Evolutionary conservation across 2,113 vertebrate species (phyloP).

Genomic region (Poeciliopsis turrubarensis): DNA sequence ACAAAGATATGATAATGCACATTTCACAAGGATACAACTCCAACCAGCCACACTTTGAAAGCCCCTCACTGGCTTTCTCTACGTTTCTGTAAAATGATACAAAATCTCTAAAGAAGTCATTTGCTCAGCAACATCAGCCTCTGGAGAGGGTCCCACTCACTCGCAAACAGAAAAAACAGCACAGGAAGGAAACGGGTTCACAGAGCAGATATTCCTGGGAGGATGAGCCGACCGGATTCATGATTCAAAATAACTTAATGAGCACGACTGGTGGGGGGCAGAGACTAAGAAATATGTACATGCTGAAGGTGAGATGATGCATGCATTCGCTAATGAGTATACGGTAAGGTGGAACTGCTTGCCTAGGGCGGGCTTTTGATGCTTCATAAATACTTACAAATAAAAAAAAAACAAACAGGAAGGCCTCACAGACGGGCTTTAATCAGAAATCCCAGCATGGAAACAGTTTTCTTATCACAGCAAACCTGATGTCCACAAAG

Average conservation of each 20-base stretch:
- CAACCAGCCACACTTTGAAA: slow-evolving; percentile 46
- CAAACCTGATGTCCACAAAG: slow-evolving; percentile 32
- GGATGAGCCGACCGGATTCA: slow-evolving; percentile 20
- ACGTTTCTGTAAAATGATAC: slow-evolving; percentile 48
- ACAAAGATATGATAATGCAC: slow-evolving; percentile 76
- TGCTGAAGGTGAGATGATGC: slow-evolving; percentile 40
- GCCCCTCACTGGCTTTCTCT: slow-evolving; percentile 10
- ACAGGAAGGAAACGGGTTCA: slow-evolving; percentile 20
- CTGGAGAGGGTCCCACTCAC: slow-evolving; percentile 37
- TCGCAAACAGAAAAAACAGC: slow-evolving; percentile 35
- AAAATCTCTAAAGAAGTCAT: slow-evolving; percentile 59
- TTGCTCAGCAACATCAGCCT: slow-evolving; percentile 33
- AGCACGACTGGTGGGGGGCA: slow-evolving; percentile 2
- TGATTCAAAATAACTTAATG: slow-evolving; percentile 70
- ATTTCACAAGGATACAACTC: slow-evolving; percentile 73
- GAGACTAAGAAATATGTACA: slow-evolving; percentile 29
- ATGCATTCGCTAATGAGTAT: slow-evolving; percentile 52
- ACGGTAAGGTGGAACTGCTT: slow-evolving; percentile 17
- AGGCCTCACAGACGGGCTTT: slow-evolving; percentile 17
- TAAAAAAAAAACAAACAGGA: slow-evolving; percentile 2
- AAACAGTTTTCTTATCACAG: slow-evolving; percentile 41
- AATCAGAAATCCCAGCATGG: slow-evolving; percentile 14
- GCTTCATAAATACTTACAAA: slow-evolving; percentile 50
- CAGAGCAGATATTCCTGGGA: slow-evolving; percentile 26
- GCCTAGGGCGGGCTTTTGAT: slow-evolving; percentile 26